These are phyloP conservation scores for Tyrophagus putrescentiae DNA, from an alignment of 1,140 invertebrate genomes.

Conservation along the genomic window DNA sequence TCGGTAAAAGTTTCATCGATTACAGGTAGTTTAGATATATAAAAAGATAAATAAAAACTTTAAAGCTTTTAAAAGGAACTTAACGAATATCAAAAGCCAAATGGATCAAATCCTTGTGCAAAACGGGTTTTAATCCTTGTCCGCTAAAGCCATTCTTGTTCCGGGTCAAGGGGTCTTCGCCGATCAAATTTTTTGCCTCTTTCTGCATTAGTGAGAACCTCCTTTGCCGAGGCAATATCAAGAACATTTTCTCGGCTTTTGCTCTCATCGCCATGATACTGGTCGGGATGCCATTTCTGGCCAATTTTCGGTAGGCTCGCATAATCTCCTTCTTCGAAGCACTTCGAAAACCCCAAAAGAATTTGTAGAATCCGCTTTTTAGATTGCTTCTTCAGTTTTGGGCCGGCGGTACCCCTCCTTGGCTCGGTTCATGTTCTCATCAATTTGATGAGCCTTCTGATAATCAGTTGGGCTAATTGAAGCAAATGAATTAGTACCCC, in stretches of 20 bases:
- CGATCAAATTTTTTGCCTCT: constrained; percentile 84
- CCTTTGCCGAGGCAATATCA: constrained; percentile 96
- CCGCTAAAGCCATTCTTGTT: constrained; percentile 47
- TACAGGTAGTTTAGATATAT: neutral
- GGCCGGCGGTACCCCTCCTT: constrained; percentile 75
- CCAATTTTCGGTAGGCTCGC: constrained; percentile 92
- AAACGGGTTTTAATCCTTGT: constrained; percentile 27
- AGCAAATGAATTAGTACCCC: no score
- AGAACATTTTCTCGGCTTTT: constrained; percentile 97
- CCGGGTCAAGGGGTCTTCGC: constrained; percentile 96
- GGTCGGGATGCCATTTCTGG: constrained; percentile 99
- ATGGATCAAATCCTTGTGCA: constrained; percentile 21
- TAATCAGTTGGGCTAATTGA: constrained; percentile 74
- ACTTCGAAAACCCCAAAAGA: constrained; percentile 54
- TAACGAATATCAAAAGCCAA: constrained; percentile 16
- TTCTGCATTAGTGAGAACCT: constrained; percentile 69
- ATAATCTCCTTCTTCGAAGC: constrained; percentile 82
- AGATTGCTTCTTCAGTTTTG: constrained; percentile 83
- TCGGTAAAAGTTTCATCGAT: no score
- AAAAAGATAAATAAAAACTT: no score
- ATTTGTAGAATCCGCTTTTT: constrained; percentile 96
- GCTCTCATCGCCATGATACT: constrained; percentile 72
- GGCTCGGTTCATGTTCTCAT: constrained; percentile 60
- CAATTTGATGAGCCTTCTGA: constrained; percentile 68
- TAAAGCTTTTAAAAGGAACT: constrained; percentile 17